Evolutionary conservation across 2,113 vertebrate species (phyloP).

Genomic region (Oxyura jamaicensis): DNA sequence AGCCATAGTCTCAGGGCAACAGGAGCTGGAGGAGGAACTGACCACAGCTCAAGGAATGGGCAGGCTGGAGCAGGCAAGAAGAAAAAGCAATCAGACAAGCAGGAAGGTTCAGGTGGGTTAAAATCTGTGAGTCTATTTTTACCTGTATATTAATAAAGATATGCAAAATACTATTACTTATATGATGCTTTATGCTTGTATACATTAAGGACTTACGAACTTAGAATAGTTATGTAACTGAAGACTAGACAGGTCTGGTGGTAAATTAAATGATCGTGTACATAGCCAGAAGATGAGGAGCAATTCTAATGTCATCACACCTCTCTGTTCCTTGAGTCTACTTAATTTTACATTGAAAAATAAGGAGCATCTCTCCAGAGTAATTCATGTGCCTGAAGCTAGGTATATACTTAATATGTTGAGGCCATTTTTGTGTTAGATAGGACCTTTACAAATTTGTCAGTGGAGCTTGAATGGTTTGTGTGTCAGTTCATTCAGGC

Average conservation of each 20-base stretch:
- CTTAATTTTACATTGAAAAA: not conserved
- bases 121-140: not conserved
- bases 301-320: not conserved
- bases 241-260: not conserved
- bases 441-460: not conserved
- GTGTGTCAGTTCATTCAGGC: not conserved
- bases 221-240: not conserved
- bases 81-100: constrained; percentile 60
- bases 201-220: not conserved
- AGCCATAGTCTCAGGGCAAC: constrained; percentile 92
- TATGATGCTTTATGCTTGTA: not conserved
- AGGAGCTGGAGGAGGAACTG: constrained; percentile 96
- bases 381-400: not conserved
- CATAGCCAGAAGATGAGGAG: not conserved
- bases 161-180: not conserved
- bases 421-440: not conserved
- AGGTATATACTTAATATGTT: not conserved
- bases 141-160: not conserved
- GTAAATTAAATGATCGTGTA: fast-evolving
- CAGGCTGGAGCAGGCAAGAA: constrained; percentile 77
- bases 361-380: not conserved
- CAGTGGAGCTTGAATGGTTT: not conserved
- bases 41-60: constrained; percentile 80
- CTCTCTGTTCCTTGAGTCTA: not conserved
- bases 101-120: constrained; percentile 84